Base-by-base conservation (phyloP, 1,140 invertebrate genomes). In the Drosophila nannoptera region DNA sequence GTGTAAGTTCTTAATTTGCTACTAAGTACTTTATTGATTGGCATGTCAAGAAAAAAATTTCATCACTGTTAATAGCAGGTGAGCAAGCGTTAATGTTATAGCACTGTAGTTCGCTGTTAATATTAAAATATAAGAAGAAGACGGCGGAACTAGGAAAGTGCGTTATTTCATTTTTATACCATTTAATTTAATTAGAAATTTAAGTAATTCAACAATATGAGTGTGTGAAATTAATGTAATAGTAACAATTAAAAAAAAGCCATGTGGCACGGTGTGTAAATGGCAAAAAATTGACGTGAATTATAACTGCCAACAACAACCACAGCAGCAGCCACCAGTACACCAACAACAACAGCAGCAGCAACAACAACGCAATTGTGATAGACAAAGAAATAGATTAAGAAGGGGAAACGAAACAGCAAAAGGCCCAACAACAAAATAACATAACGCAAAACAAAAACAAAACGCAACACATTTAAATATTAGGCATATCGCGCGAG, bases 361-460 rank as follows among this genome's bases (percentile, higher is more conserved):
- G 73, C 80, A 84, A 78, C 80, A 83, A 86, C 80, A 86, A 86
- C 81, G 81, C 81, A 86, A 86, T 86, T 86, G 81, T 86, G 77
- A 86, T 86, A 86, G 81, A 86, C 81, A 86, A 86, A 86, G 81
- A 87, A 86, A 86, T 84, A 84, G 77, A 84, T 84, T 86, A 84
- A 74, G 75, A 64, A 73, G 80, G 60, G 53, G 64, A 45, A 73
- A 54, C 55, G 42, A 70, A 73, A 69, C 64, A 62, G 73, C 77
- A 61, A 76, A 67, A 70, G 45, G 61, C 64, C 63, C 63, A 62
- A 45, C n/a, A 66, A 58, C 38, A 40, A 52, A 65, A 81, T 43
- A 14, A 59, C 61, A 60, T 46, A 73, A 56, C 38, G 31, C 43
- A 43, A 60, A 55, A 58, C 50, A 60, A 76, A 73, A 75, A 80